These are phyloP conservation scores for Sepiola atlantica DNA, from an alignment of 2,888 invertebrate species.

Conservation along the genomic window DNA sequence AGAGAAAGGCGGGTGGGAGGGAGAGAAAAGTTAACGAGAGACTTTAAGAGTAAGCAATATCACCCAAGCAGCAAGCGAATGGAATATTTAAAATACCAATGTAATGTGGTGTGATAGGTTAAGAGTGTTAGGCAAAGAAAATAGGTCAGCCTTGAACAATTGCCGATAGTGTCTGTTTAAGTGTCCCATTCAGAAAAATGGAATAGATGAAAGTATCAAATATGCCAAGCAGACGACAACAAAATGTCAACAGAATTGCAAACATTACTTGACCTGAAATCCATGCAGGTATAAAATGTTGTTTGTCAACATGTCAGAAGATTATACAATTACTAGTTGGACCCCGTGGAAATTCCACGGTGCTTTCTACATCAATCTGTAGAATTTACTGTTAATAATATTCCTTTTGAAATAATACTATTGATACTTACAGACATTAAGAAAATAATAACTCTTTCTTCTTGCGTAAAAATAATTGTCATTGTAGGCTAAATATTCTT, in stretches of 20 bases:
- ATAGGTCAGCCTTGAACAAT: constrained; percentile 32
- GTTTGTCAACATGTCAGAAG: neutral
- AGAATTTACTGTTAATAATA: too few species aligned
- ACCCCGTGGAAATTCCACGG: too few species aligned
- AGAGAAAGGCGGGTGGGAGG: too few species aligned
- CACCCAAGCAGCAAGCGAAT: neutral
- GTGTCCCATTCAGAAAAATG: neutral
- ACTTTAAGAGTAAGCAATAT: neutral
- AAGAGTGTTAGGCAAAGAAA: neutral
- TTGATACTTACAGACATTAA: too few species aligned
- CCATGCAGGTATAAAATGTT: neutral
- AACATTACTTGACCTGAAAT: neutral
- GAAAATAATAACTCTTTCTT: too few species aligned
- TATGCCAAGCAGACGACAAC: neutral
- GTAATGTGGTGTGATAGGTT: neutral
- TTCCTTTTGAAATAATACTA: too few species aligned
- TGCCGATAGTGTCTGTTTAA: neutral
- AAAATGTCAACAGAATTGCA: neutral
- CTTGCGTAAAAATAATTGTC: too few species aligned
- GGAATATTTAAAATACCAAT: neutral
- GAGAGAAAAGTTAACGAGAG: neutral
- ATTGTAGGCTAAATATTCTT: too few species aligned
- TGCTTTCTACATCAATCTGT: too few species aligned
- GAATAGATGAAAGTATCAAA: neutral
- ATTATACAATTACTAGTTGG: neutral